Base-by-base conservation (phyloP, 2,888 invertebrate genomes). In the Chydorus sphaericus region DNA sequence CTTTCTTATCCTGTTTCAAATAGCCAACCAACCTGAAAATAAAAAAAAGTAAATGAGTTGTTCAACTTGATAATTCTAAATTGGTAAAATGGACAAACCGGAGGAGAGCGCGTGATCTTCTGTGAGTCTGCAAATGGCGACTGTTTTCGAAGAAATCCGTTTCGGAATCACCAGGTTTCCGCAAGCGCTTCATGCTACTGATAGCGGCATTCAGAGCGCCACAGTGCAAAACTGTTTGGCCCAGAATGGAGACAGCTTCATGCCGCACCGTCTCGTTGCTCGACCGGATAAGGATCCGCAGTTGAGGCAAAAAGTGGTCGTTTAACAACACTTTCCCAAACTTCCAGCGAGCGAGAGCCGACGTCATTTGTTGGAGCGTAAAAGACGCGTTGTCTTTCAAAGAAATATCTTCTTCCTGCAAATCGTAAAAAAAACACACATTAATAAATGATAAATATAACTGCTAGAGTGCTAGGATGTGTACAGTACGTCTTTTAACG, bases 61-160 rank as follows among this genome's bases (percentile, higher is more conserved):
- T 48, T 55, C 3, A 39, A n/a, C 14, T n/a, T 8, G 3, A 14
- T 7, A 23, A 50, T 4, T 33, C 49, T 26, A 57, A 8, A 11
- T 11, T 30, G 18, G 3, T 11, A 18, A 26, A 33, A 26, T 28
- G 26, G 10, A 23, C 66, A 56, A 75, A 67, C 61, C 84, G 85
- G 16, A 83, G 69, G 48, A 96, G 68, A 0, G 92, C 94, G 64
- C 88, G 77, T 0, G 85, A 83, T 65, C 88, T 82, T 59, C 92
- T 77, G 67, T 93, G 90, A 56, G 83, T 72, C 73, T 96, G 87
- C 48, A 89, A 70, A 71, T 97, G 94, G 28, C 80, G 79, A 65
- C 93, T 80, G 67, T 94, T 96, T 65, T 90, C 88, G 67, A 93
- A 96, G 75, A 97, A 93, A 70, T 97, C 94, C 0, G 85, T 82